These are phyloP conservation scores for Cyrtonyx montezumae DNA, from an alignment of 2,113 vertebrate genomes.

Conservation along the genomic window DNA sequence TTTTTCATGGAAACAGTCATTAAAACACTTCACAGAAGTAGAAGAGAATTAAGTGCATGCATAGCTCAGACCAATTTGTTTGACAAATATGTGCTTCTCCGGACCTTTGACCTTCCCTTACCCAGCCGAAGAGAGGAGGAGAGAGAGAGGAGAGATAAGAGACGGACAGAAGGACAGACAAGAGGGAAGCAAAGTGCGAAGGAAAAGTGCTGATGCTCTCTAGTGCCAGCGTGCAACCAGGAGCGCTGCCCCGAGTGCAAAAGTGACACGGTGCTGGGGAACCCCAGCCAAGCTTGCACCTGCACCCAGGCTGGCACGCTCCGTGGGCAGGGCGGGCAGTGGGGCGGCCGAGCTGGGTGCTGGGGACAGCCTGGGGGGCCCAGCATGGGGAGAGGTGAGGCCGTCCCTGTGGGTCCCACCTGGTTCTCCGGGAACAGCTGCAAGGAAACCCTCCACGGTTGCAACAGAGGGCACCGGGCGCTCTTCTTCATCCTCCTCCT, in stretches of 20 bases:
- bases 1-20: slow-evolving; percentile 81
- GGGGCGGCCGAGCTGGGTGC: background rate
- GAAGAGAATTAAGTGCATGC: slow-evolving; percentile 63
- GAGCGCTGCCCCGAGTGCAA: slow-evolving; percentile 31
- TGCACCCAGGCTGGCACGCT: slow-evolving; percentile 69
- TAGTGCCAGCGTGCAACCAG: slow-evolving; percentile 31
- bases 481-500: slow-evolving; percentile 18
- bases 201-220: slow-evolving; percentile 9
- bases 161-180: background rate
- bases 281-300: slow-evolving; percentile 64
- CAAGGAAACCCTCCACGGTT: slow-evolving; percentile 29
- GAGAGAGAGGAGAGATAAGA: background rate
- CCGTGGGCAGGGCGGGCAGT: slow-evolving; percentile 70
- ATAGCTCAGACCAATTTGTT: slow-evolving; percentile 56
- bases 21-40: slow-evolving; percentile 89
- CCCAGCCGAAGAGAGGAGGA: background rate
- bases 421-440: slow-evolving; percentile 24
- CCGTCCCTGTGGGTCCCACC: slow-evolving; percentile 34
- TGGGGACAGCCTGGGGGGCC: slow-evolving; percentile 1
- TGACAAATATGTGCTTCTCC: slow-evolving; percentile 61
- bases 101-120: slow-evolving; percentile 67
- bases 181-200: slow-evolving; percentile 43
- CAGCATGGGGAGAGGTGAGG: background rate
- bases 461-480: background rate
- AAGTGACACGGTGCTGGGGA: slow-evolving; percentile 11